A percentile compares a stretch with the other conserved stretches of the same genome.
Conservation (phyloP, 2,113 vertebrate genomes). For the Pelodiscus sinensis region DNA sequence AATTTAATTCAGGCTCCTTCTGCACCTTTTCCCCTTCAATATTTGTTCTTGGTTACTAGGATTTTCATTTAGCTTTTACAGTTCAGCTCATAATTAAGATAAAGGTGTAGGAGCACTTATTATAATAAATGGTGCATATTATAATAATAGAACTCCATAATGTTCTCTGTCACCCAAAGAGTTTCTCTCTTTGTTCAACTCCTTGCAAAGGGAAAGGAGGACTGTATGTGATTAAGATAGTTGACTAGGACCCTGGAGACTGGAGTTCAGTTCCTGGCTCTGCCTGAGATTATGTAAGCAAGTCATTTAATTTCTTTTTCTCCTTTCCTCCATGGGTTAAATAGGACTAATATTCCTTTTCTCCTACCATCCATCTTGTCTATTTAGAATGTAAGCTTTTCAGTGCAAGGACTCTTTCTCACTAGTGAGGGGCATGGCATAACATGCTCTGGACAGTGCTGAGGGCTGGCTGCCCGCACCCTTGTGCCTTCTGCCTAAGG, state of each 20-base stretch:
- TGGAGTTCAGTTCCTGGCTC: background rate
- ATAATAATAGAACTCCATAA: background rate
- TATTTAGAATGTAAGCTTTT: background rate
- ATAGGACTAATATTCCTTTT: background rate
- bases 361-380: background rate
- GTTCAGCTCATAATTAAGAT: background rate
- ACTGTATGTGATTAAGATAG: background rate
- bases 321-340: background rate
- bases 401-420: background rate
- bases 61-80: background rate
- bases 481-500: too few relatives aligned
- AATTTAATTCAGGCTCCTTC: background rate
- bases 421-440: background rate
- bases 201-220: background rate
- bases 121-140: background rate
- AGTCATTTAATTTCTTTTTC: background rate
- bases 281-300: slow-evolving; percentile 7
- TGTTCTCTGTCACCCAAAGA: accelerated
- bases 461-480: too few relatives aligned
- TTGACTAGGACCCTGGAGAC: background rate
- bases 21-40: background rate
- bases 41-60: background rate
- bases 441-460: background rate
- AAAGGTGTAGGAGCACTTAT: background rate
- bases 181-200: background rate